Conservation (phyloP, 2,797 vertebrate genomes). For the Sparidentex hasta region DNA sequence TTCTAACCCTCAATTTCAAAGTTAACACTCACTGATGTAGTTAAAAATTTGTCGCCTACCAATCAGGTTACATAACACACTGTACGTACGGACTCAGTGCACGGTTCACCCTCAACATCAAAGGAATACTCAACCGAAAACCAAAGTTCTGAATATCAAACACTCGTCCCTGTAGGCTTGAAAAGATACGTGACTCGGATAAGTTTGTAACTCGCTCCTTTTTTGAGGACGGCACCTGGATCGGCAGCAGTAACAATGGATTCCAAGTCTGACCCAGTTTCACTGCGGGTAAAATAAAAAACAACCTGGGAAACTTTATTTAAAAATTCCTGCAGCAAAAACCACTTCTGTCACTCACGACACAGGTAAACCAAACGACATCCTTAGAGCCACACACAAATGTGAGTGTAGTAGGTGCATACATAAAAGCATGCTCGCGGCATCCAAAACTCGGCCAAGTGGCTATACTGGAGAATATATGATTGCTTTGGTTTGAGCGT, state of each 20-base stretch:
- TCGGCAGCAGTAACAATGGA: constrained; percentile 45
- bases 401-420: not conserved
- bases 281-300: not conserved
- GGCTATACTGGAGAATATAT: not conserved
- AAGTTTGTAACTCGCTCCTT: constrained; percentile 46
- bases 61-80: constrained; percentile 44
- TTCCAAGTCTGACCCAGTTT: constrained; percentile 63
- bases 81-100: constrained; percentile 15
- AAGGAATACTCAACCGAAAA: constrained; percentile 41
- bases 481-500: not conserved
- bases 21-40: constrained; percentile 19
- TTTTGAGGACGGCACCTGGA: constrained; percentile 41
- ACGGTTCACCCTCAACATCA: constrained; percentile 25
- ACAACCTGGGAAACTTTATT: constrained; percentile 13
- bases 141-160: constrained; percentile 45
- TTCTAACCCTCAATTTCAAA: constrained; percentile 40
- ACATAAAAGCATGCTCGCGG: not conserved
- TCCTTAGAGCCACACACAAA: not conserved
- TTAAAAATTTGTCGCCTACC: constrained; percentile 37
- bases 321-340: constrained; percentile 21
- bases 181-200: constrained; percentile 30
- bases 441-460: not conserved
- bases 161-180: constrained; percentile 27
- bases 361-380: constrained; percentile 23
- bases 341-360: not conserved